phyloP scores from a whole-genome alignment of 2,797 vertebrate genomes.

The Monodelphis domestica region DNA sequence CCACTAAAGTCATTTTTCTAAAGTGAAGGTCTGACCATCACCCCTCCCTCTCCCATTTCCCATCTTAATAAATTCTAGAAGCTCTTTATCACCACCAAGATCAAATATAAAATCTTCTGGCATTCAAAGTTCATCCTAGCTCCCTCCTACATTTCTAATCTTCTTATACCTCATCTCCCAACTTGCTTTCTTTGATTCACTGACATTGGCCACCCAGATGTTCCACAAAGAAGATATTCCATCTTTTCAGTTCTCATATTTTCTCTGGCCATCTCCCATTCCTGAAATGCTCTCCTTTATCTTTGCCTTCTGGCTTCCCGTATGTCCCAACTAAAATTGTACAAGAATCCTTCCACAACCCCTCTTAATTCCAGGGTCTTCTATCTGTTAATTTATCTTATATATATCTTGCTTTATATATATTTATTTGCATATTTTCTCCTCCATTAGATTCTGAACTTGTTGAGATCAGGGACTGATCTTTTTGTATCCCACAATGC shows the following conservation, averaged over 20 bases:
- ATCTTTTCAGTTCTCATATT: not conserved
- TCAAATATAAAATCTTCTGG: not conserved
- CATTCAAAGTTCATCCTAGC: not conserved
- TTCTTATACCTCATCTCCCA: not conserved
- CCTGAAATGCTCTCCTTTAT: not conserved
- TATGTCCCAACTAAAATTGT: not conserved
- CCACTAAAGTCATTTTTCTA: not conserved
- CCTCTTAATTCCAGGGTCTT: not conserved
- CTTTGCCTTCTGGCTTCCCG: not conserved
- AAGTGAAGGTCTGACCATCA: not conserved
- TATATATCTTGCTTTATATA: not conserved
- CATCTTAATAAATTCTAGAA: not conserved
- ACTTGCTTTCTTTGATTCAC: not conserved
- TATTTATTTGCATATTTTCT: not conserved
- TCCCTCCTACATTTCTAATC: not conserved
- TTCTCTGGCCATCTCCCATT: not conserved
- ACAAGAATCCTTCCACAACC: not conserved
- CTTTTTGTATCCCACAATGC: not conserved
- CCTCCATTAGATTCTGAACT: not conserved
- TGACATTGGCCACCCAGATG: not conserved
- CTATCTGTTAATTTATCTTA: not conserved
- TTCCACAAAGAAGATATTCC: not conserved
- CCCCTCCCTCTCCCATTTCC: fast-evolving
- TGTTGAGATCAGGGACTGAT: not conserved
- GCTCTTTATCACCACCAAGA: not conserved